phyloP scores from a whole-genome alignment of 2,888 invertebrate species.

The Conus canariensis region DNA sequence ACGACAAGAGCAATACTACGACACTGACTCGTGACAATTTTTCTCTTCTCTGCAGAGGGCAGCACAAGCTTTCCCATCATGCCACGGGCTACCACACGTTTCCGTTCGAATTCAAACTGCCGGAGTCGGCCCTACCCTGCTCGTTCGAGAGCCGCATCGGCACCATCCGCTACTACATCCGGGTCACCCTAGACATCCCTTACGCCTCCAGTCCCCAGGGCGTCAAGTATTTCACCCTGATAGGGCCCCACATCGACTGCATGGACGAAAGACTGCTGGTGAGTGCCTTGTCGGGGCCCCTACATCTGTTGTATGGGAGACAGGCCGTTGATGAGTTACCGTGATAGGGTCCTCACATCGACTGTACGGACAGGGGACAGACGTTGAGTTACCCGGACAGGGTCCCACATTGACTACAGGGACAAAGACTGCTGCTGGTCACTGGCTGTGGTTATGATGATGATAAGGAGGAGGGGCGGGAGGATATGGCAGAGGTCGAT shows the following conservation, averaged over 20 bases:
- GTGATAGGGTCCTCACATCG: neutral
- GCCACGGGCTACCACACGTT: conserved; percentile 86
- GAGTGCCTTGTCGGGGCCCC: conserved; percentile 63
- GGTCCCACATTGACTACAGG: conserved; percentile 89
- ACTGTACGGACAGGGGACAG: neutral
- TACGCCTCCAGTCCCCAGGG: conserved; percentile 89
- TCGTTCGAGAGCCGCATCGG: conserved; percentile 88
- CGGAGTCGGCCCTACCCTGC: conserved; percentile 87
- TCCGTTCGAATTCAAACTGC: conserved; percentile 86
- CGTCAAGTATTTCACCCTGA: conserved; percentile 88
- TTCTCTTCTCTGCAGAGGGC: conserved; percentile 62
- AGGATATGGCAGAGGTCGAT: too few relatives aligned
- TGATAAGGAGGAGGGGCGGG: too few relatives aligned
- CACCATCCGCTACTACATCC: conserved; percentile 85
- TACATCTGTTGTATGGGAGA: conserved; percentile 90
- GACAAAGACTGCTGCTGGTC: conserved; percentile 81
- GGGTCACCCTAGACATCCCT: conserved; percentile 85
- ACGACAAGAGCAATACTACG: too few relatives aligned
- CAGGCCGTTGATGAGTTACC: conserved; percentile 84
- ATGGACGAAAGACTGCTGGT: conserved; percentile 90
- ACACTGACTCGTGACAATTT: too few relatives aligned
- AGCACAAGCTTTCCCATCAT: conserved; percentile 81
- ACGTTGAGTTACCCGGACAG: conserved; percentile 83
- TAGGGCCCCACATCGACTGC: conserved; percentile 89
- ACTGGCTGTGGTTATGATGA: too few relatives aligned